phyloP scores from a whole-genome alignment of 2,888 invertebrate genomes.

The Athripsodes cinereus region DNA sequence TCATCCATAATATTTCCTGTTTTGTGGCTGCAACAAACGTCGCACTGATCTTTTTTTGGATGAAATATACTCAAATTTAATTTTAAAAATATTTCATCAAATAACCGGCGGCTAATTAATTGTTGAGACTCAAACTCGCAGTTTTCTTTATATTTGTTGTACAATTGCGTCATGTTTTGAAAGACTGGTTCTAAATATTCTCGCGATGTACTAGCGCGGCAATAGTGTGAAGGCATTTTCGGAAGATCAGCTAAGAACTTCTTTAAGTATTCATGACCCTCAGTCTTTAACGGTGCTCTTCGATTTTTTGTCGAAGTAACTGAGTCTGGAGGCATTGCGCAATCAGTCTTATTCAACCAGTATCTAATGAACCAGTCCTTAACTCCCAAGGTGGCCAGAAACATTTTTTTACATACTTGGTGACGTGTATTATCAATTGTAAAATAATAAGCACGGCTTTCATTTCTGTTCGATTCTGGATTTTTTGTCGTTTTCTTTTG shows the following conservation, averaged over 20 bases:
- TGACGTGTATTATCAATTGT: slow-evolving; percentile 1
- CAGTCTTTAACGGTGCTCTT: background rate
- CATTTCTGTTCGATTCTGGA: background rate
- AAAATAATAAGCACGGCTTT: background rate
- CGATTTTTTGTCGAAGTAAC: background rate
- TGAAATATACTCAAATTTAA: background rate
- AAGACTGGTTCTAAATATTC: background rate
- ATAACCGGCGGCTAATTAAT: background rate
- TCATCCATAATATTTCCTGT: background rate
- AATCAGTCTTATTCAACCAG: background rate
- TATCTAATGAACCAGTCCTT: slow-evolving; percentile 5
- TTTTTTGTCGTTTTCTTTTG: slow-evolving; percentile 2
- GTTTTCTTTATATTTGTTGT: background rate
- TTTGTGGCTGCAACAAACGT: background rate
- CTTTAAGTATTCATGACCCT: background rate
- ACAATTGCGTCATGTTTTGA: background rate
- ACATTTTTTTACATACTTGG: slow-evolving; percentile 4
- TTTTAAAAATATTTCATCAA: background rate
- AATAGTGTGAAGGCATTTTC: background rate
- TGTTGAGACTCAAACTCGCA: background rate
- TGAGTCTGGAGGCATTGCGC: slow-evolving; percentile 1
- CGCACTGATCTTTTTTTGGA: background rate
- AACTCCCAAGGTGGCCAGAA: background rate
- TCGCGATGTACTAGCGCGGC: background rate
- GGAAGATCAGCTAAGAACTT: slow-evolving; percentile 1